Evolutionary conservation across 2,888 invertebrate genomes (phyloP), one percentile per base, ranked within the genome.

Genomic region (Trichogramma dendrolimi): DNA sequence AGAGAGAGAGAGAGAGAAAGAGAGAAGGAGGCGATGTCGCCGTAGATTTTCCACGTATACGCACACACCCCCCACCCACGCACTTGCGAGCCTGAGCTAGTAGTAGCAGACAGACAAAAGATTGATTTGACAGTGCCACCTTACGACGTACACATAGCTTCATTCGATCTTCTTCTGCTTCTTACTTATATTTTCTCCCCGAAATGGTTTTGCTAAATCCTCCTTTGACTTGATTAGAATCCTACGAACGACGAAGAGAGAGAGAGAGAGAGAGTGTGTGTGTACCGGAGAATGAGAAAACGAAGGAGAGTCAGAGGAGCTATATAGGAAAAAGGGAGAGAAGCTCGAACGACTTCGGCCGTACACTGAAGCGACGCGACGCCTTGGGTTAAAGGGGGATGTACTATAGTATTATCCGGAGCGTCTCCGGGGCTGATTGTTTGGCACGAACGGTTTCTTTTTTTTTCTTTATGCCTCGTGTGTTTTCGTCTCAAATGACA

Each of bases 81-180:
- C 27, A 27, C 56, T 64, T 63, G 60, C 58, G 64, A 67, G 62
- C 55, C 65, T 65, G 65, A 67, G 68, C 68, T 66, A 65, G 65
- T 67, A 67, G 64, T 44, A 44, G 69, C 67, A 69, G 69, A 68
- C 67, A 66, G 67, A 48, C 50, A 50, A 67, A 70, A 71, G 71
- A 71, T 71, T 71, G 70, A 71, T 71, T 70, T 69, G 70, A 64
- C 59, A 55, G 67, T 27, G 65, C 67, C 65, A 61, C 61, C 63
- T 63, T 66, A 63, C 66, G 67, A n/a, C 42, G 14, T 7, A 40
- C 40, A 67, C 62, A 65, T 64, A 61, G 14, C 66, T 69, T 68
- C 68, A 70, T 68, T 69, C 65, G 67, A 70, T 68, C 67, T 66
- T 66, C 65, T 68, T 60, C 63, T 61, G 64, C 56, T 53, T 43